Evolutionary conservation across 2,113 vertebrate genomes (phyloP), one percentile per base, ranked within the genome.

Genomic region (Argyrosomus japonicus): DNA sequence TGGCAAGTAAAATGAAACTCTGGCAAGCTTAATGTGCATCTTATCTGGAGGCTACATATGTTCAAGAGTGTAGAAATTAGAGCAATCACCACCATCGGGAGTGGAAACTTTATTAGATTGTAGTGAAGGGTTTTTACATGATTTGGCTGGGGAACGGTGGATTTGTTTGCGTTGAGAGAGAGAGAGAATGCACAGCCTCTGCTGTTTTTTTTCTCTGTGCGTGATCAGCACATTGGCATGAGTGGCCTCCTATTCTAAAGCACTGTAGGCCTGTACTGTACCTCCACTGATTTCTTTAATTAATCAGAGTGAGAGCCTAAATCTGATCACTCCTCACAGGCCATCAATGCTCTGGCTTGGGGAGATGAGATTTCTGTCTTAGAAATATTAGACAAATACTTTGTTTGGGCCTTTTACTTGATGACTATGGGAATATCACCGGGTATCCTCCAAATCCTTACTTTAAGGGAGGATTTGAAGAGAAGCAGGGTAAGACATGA

Each of bases 231-330:
- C 50, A 47, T 63, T 75, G 70, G 29, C 75, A 48, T 0, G 2
- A 73, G 56, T 18, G 65, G 21, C 54, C 51, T 65, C 21, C 48
- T 60, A 8, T 32, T 63, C 1, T 54, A 21, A 70, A 13, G 11
- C 18, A 54, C 19, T 63, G 12, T 13, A 10, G 10, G 11, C 68
- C 14, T 57, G 25, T 19, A 21, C 53, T 67, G 15, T 57, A 45
- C 50, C 58, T 68, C 60, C n/a, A 21, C 23, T 65, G 11, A 75
- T 29, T 54, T 27, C 5, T 78, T 75, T 23, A 63, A 82, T 83
- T 60, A 68, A 53, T 73, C 29, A 50, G 27, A 68, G 36, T 74
- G 32, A 47, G 9, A 21, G 32, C 23, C 45, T 68, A 29, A 63
- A 50, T 23, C 48, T 61, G 27, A 53, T 68, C 25, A 27, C 10